Conservation (phyloP, 2,888 invertebrate species). For the Stenotaenia linearis region DNA sequence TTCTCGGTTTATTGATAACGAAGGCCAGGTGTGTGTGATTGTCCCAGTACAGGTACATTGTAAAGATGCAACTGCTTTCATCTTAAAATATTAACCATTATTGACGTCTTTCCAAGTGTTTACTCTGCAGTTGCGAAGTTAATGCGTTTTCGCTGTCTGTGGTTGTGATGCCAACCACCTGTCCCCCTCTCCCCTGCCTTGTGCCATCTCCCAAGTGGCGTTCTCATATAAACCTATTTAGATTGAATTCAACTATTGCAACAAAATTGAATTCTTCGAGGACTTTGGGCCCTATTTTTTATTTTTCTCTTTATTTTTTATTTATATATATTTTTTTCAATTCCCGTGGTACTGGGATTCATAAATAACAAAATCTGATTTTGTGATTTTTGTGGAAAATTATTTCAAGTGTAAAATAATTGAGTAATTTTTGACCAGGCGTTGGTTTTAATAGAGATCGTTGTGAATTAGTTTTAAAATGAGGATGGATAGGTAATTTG, state of each 20-base stretch:
- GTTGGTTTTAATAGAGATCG: too few species aligned
- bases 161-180: slow-evolving; percentile 26
- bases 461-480: not conserved
- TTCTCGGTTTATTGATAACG: not conserved
- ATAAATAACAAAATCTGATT: too few species aligned
- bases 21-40: not conserved
- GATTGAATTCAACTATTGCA: slow-evolving; percentile 20
- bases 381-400: too few species aligned
- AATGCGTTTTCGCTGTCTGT: slow-evolving; percentile 19
- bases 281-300: not conserved
- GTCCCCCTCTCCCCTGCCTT: not conserved
- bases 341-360: too few species aligned
- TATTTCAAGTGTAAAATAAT: too few species aligned
- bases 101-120: slow-evolving; percentile 20
- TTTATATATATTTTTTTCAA: not conserved
- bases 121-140: slow-evolving; percentile 20
- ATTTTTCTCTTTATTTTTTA: not conserved
- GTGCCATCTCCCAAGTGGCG: slow-evolving; percentile 21
- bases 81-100: slow-evolving; percentile 23
- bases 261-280: slow-evolving; percentile 17
- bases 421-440: too few species aligned
- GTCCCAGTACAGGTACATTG: not conserved
- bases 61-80: slow-evolving; percentile 2
- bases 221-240: slow-evolving; percentile 17
- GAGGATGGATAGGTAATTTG: not conserved